These are phyloP conservation scores for Vanacampus margaritifer DNA, from an alignment of 2,113 vertebrate genomes.

Conservation along the genomic window DNA sequence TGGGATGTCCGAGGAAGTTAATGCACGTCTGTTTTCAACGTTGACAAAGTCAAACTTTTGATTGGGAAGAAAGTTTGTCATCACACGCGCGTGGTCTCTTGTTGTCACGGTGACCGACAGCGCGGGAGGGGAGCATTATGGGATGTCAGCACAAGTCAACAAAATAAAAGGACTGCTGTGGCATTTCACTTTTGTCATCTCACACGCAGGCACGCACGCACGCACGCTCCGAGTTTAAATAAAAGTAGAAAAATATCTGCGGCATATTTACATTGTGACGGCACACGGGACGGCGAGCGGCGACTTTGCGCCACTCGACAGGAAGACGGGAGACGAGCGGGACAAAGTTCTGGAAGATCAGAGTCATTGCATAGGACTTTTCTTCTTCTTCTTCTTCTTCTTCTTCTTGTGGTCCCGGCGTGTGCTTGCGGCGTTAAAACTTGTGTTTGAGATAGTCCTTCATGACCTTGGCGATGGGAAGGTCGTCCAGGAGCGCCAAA, in stretches of 20 bases:
- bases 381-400: not conserved
- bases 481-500: slow-evolving; percentile 90
- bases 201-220: slow-evolving; percentile 24
- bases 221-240: slow-evolving; percentile 81
- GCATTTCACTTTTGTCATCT: no score
- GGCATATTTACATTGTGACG: slow-evolving; percentile 81
- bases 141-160: no score
- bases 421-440: slow-evolving; percentile 61
- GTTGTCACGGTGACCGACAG: no score
- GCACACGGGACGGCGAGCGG: not conserved
- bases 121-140: no score
- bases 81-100: no score
- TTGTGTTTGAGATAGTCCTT: slow-evolving; percentile 99
- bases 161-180: no score
- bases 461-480: slow-evolving; percentile 97
- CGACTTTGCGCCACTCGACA: not conserved
- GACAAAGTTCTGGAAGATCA: not conserved
- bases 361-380: slow-evolving; percentile 88
- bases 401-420: not conserved
- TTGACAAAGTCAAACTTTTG: no score
- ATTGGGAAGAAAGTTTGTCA: no score
- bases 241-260: slow-evolving; percentile 91
- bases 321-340: no score
- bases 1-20: no score
- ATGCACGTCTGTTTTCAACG: no score